Base-by-base conservation (phyloP, 1,140 invertebrate species). In the Leucophenga varia region DNA sequence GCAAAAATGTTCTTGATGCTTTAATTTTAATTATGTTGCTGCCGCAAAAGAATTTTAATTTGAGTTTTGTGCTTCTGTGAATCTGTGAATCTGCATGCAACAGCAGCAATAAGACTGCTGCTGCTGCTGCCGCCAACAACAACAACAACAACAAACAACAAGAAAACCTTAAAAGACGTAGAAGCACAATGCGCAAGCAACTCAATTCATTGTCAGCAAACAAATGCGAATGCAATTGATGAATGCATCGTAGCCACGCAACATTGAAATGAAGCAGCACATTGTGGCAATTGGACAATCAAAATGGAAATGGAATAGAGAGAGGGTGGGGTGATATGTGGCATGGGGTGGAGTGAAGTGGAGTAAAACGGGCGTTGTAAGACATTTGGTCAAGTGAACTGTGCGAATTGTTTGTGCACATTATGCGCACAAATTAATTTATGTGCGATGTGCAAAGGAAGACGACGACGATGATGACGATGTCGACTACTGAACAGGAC, bases 181-280 rank as follows among this genome's bases (percentile, higher is more conserved):
- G 13, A 31, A 20, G 20, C 13, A 6, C 35, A 42, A 41, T 31
- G 34, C 44, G 43, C 53, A 47, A 59, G 59, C 52, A 63, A n/a
- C n/a, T n/a, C 67, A 71, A 71, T 71, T 71, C 63, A 71, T 72
- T 71, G 68, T 71, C 68, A 71, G 68, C 68, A 65, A 72, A 65
- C 61, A 72, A 72, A 68, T 72, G 54, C 61, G 64, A 60, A 36
- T 44, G 28, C 46, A 38, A 41, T 53, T 72, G 68, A 72, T 72
- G 68, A 65, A 72, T 72, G 68, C 68, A 19, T 44, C 18, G 18
- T 40, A 47, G 50, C 64, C 68, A 72, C 68, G 68, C 68, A 63
- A 57, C 54, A 31, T 28, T n/a, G n/a, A n/a, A n/a, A n/a, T n/a
- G n/a, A n/a, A n/a, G n/a, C n/a, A n/a, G n/a, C n/a, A n/a, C n/a